Base-by-base conservation (phyloP, 2,113 vertebrate species). In the Brachyhypopomus occidentalis region DNA sequence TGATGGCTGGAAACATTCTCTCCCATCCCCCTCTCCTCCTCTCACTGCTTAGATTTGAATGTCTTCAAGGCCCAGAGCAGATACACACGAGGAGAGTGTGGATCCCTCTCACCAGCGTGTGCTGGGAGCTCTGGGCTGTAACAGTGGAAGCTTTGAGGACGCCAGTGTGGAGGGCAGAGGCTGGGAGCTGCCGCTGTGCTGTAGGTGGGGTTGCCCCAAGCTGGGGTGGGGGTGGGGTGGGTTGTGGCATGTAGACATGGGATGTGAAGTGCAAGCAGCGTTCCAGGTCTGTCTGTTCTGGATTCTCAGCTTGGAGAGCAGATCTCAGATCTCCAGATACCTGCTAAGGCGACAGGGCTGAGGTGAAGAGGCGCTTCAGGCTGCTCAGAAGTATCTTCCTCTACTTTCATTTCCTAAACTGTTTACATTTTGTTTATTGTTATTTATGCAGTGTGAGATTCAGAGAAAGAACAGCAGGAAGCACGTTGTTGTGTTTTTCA, bases 161-260 rank as follows among this genome's bases (percentile, higher is more conserved):
- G 8, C 11, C 22, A 22, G 5, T 5, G 36, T 36, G 16, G 12
- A 41, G 36, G 14, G n/a, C 11, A 30, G 55, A 0, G 8, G 71
- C 72, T 84, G 87, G 60, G 69, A 86, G 72, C n/a, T n/a, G n/a
- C n/a, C n/a, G n/a, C n/a, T n/a, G n/a, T n/a, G 83, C 60, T 71
- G 30, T 12, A 75, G 30, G 75, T 78, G 3, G n/a, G 5, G 76
- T 16, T 38, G 45, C 41, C 55, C 17, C 23, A 14, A 69, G 34
- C 30, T 41, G 36, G 70, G 75, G 30, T 30, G 30, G 30, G 30
- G 30, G 30, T 30, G 1, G 30, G 30, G 30, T 1, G 30, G 30
- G 30, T 30, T 81, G 76, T 36, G 36, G 63, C 66, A 73, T 86
- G 72, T 77, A 72, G 67, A 71, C 41, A 9, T 19, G 48, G 34